Conservation (phyloP, 2,113 vertebrate species). For the Jaculus jaculus region DNA sequence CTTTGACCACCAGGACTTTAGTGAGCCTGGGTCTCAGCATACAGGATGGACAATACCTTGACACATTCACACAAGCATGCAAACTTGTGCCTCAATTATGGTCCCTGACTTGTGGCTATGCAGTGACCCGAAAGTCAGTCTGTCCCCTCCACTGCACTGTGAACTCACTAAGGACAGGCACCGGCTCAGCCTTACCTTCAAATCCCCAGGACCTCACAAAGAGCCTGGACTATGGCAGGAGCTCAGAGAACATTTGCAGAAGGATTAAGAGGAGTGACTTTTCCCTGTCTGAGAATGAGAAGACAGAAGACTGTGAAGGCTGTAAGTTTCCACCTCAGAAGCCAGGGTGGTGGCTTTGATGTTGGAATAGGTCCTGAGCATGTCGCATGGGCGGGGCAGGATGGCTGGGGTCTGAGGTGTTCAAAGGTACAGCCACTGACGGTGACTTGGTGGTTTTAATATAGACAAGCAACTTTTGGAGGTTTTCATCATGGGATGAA, state of each 20-base stretch:
- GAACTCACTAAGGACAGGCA: neutral
- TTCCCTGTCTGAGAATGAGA: neutral
- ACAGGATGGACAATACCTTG: neutral
- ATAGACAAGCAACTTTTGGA: neutral
- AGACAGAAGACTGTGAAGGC: rapidly evolving
- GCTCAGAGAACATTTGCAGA: neutral
- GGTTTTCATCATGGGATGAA: neutral
- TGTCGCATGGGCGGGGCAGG: neutral
- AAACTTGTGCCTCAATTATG: neutral
- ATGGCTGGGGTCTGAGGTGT: neutral
- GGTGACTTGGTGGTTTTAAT: neutral
- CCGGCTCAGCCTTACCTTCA: neutral
- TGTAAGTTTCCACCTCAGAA: rapidly evolving
- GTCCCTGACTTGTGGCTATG: neutral
- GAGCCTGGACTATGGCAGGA: neutral
- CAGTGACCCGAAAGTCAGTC: neutral
- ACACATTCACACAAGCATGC: rapidly evolving
- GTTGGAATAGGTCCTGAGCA: neutral
- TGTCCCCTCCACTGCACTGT: no score
- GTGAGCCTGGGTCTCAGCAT: rapidly evolving
- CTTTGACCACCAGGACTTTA: neutral
- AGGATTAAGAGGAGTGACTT: neutral
- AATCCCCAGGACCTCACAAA: neutral
- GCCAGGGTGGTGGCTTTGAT: neutral
- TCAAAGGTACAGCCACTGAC: neutral